A percentile compares a stretch with the other conserved stretches of the same genome.
These are phyloP conservation scores for Apteryx mantelli DNA, from an alignment of 2,113 vertebrate genomes.

Conservation along the genomic window DNA sequence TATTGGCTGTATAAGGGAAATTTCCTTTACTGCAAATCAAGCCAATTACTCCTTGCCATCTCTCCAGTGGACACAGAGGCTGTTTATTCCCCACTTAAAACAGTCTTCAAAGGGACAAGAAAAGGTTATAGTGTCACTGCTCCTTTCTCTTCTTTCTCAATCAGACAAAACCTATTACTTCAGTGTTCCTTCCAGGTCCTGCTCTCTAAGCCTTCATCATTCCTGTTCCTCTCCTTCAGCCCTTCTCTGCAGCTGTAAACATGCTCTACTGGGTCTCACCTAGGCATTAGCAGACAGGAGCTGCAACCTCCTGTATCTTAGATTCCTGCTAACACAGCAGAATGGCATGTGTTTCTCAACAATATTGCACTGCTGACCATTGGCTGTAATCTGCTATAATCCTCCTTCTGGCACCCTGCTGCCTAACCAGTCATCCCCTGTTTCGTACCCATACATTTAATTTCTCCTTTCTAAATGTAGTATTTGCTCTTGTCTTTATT, in stretches of 20 bases:
- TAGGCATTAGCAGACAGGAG: not conserved
- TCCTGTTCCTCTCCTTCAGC: not conserved
- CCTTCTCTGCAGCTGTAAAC: not conserved
- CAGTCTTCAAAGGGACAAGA: not conserved
- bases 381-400: not conserved
- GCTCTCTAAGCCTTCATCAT: not conserved
- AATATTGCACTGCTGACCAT: not conserved
- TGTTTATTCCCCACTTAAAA: not conserved
- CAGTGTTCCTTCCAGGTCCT: not conserved
- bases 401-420: not conserved
- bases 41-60: not conserved
- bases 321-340: not conserved
- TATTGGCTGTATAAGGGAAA: not conserved
- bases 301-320: not conserved
- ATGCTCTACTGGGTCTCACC: not conserved
- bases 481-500: slow-evolving; percentile 12
- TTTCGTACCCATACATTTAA: not conserved
- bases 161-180: not conserved
- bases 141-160: not conserved
- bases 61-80: not conserved
- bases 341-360: not conserved
- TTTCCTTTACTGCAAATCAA: not conserved
- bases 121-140: not conserved
- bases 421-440: not conserved
- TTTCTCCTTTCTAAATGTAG: not conserved